phyloP scores from a whole-genome alignment of 1,140 invertebrate species.

The Caenorhabditis tropicalis region DNA sequence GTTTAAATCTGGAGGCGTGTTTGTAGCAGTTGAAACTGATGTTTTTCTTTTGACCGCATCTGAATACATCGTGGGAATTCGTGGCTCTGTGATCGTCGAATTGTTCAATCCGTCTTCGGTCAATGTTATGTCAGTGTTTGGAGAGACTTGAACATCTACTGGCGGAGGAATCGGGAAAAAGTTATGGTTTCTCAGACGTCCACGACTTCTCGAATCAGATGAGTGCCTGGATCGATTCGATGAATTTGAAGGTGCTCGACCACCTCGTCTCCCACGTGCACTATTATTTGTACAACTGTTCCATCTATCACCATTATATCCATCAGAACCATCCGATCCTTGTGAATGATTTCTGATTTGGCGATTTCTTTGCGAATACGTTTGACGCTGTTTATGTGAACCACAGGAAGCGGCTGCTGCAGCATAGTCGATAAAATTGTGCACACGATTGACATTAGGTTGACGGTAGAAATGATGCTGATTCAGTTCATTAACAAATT shows the following conservation, averaged over 20 bases:
- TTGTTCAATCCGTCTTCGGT: neutral
- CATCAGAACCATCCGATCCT: neutral
- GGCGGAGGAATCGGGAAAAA: neutral
- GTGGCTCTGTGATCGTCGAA: neutral
- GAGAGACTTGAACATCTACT: neutral
- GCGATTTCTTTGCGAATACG: neutral
- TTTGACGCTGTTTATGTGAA: neutral
- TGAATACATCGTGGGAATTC: neutral
- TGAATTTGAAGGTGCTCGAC: neutral
- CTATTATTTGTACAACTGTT: neutral
- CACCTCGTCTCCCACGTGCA: neutral
- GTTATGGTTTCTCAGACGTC: neutral
- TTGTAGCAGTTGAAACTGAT: neutral
- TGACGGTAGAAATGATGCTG: neutral
- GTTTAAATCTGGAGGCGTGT: neutral
- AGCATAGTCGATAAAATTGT: neutral
- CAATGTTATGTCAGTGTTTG: neutral
- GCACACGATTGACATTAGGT: neutral
- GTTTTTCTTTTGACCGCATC: conserved; percentile 20
- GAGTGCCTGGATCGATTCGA: neutral
- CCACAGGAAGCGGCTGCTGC: neutral
- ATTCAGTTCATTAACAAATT: neutral
- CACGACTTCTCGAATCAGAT: neutral
- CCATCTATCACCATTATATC: neutral
- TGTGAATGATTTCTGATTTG: neutral